Percentiles rank a stretch among this genome's conserved stretches.
Conservation (phyloP, 2,113 vertebrate genomes). For the Vombatus ursinus region DNA sequence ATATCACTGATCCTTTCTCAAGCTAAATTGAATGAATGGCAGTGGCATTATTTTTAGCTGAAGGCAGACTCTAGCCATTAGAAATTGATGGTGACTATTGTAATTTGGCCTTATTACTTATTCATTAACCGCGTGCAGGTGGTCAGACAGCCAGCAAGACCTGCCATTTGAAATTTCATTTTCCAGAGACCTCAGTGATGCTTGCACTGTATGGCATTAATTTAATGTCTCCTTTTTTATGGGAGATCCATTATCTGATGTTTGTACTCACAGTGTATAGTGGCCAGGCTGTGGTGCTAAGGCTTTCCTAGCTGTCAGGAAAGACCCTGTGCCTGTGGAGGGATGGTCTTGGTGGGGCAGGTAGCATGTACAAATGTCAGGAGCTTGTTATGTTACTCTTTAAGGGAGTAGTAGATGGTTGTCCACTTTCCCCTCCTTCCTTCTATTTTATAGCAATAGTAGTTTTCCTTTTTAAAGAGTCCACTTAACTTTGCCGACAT, state of each 20-base stretch:
- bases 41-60: not conserved
- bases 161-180: conserved; percentile 48
- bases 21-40: not conserved
- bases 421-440: not conserved
- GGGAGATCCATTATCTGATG: accelerated
- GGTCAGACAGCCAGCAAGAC: conserved; percentile 43
- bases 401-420: not conserved
- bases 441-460: not conserved
- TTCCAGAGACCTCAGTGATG: conserved; percentile 33
- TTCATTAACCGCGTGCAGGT: conserved; percentile 29
- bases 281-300: not conserved
- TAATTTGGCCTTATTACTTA: conserved; percentile 44
- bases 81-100: conserved; percentile 38
- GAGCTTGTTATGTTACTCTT: not conserved
- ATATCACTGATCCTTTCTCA: not conserved
- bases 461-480: not conserved
- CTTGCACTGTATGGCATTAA: not conserved
- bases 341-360: not conserved
- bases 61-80: conserved; percentile 23
- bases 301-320: not conserved
- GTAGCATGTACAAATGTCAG: not conserved
- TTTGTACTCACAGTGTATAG: not conserved
- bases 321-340: not conserved
- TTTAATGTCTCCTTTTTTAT: conserved; percentile 11
- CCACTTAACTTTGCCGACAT: not conserved